Evolutionary conservation across 2,113 vertebrate species (phyloP).

Genomic region (Pseudolaguvia tuberculata): DNA sequence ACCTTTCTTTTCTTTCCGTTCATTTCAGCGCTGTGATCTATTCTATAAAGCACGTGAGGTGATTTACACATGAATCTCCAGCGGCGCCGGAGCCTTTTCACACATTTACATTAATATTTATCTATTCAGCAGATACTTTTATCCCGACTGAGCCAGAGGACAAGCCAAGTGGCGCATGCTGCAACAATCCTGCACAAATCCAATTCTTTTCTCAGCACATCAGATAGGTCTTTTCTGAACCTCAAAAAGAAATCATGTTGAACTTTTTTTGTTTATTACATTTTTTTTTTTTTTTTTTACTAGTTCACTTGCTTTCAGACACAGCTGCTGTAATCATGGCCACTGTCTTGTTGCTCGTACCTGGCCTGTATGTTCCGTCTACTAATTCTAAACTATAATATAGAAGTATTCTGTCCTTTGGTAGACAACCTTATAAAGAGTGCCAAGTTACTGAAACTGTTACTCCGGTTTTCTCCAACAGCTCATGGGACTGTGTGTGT

Average conservation of each 20-base stretch:
- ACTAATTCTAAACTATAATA: too few relatives aligned
- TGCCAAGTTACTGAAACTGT: too few relatives aligned
- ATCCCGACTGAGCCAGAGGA: not conserved
- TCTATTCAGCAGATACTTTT: not conserved
- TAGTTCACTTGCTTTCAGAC: too few relatives aligned
- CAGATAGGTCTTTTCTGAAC: not conserved
- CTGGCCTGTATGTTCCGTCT: too few relatives aligned
- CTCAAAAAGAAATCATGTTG: not conserved
- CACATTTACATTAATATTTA: slow-evolving; percentile 5
- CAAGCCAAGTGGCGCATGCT: not conserved
- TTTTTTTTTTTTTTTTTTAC: too few relatives aligned
- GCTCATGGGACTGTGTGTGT: too few relatives aligned
- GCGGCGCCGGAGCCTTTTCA: not conserved
- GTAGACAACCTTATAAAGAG: too few relatives aligned
- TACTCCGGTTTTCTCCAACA: too few relatives aligned
- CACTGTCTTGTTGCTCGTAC: too few relatives aligned
- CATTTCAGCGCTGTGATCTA: not conserved
- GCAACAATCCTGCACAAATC: not conserved
- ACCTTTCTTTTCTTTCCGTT: not conserved
- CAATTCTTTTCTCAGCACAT: not conserved
- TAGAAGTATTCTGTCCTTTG: too few relatives aligned
- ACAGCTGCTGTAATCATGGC: too few relatives aligned
- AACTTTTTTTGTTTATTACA: not conserved
- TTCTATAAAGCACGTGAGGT: not conserved
- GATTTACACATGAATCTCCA: not conserved